Base-by-base conservation (phyloP, 2,113 vertebrate species). In the Peucedramus taeniatus region DNA sequence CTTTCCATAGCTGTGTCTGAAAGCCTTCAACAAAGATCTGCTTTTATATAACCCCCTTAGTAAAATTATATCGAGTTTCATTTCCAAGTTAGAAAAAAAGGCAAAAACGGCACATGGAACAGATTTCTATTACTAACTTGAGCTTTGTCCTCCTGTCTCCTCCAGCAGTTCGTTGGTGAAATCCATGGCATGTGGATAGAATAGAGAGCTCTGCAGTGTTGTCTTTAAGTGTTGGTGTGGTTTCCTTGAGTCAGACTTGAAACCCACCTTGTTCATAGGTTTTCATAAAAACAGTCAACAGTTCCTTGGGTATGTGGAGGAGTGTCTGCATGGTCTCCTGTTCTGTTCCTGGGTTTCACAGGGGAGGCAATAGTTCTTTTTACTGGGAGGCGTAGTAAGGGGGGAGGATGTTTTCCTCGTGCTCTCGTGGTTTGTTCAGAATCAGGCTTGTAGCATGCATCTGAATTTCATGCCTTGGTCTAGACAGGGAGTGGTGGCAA, bases 271-370 rank as follows among this genome's bases (percentile, higher is more conserved):
- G 97, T 60, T 96, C 91, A 82, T 98, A 98, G 28, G 96, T 98
- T 98, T 98, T 98, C 40, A 75, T 12, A 35, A 98, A 81, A 94
- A 1, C 98, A 98, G 93, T 98, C 96, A 6, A 87, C 26, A 59
- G 98, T 98, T 47, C 98, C 98, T 27, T 94, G 90, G 88, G 98
- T 35, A 98, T 42, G 15, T 76, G 15, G 0, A 98, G 98, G 60
- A 98, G 98, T 0, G 96, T 98, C 96, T 99, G 98, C 98, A 97
- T 98, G 87, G 98, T 99, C 86, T 98, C 98, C 71, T 98, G 98
- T 64, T 98, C 97, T 0, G 98, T 99, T 80, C 98, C 98, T 33
- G 49, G 7, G 37, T 47, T 76, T 83, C 4, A 1, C 6, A 12
- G 37, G 6, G 7, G 11, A 51, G 7, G 19, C 33, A 9, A 10